Evolutionary conservation across 2,113 vertebrate species (phyloP).

Genomic region (Hippolais icterina): DNA sequence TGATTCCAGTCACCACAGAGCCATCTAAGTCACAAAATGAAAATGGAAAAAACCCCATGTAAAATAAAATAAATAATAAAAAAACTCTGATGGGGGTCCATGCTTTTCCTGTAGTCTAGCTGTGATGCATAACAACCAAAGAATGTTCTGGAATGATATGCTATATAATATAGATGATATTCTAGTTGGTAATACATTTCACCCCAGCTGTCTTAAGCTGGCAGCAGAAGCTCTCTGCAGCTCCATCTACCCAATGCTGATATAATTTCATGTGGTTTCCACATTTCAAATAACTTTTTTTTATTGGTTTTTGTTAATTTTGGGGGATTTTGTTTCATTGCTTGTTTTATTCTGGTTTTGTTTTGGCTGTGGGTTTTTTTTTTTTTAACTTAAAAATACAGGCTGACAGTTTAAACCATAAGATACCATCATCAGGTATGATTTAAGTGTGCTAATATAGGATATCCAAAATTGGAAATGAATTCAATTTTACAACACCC

Average conservation of each 20-base stretch:
- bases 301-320: neutral
- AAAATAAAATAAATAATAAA: neutral
- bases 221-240: neutral
- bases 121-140: neutral
- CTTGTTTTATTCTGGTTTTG: neutral
- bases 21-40: neutral
- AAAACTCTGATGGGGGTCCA: rapidly evolving
- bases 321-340: rapidly evolving
- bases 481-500: neutral
- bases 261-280: neutral
- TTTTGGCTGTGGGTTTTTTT: neutral
- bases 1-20: neutral
- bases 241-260: neutral
- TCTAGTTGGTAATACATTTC: neutral
- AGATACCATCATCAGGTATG: neutral
- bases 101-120: neutral
- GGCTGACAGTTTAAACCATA: neutral
- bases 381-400: neutral
- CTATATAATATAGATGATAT: neutral
- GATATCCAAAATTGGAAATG: neutral
- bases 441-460: neutral
- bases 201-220: neutral
- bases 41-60: neutral
- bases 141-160: neutral
- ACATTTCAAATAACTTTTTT: neutral